Base-by-base conservation (phyloP, 23 tunicate genomes). In the Diplosoma virens region DNA sequence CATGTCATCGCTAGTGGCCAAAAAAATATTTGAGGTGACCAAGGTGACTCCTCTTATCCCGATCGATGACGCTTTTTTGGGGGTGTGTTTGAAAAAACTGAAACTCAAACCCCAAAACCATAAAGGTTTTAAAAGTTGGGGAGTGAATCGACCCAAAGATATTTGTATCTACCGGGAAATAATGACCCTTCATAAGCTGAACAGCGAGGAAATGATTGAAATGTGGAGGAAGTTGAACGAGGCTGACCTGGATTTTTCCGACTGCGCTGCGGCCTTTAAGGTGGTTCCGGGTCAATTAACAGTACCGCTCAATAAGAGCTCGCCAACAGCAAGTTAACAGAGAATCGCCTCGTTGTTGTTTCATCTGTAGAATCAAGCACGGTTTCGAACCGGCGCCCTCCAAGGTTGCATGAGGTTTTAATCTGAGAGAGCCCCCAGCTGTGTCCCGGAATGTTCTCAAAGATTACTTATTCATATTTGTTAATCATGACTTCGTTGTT, bases 91-190 rank as follows among this genome's bases (percentile, higher is more conserved):
- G 67, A 81, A 76, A 41, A 95, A 95, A 63, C 78, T 95, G 45
- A 73, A 66, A 20, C 76, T 95, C 59, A 89, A 92, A 32, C 99
- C 99, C 1, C 84, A 77, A 46, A 95, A 95, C 76, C 99, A 95
- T 59, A 95, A 95, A 72, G 99, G 99, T 30, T 95, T 95, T 45
- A 95, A 95, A 72, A 81, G 89, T 28, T 95, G 99, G 99, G 99
- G 99, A 0, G 93, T 95, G 1, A 85, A 92, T 30, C 56, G 92
- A 32, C 93, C 82, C 4, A 95, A 95, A 69, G 96, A 95, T 76
- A 71, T 89, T 77, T 95, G 99, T 56, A 80, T 95, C 7, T 89
- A 86, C 30, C 75, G 72, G 34, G 99, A 95, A 65, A 82, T 95
- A 7, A 95, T 95, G 99, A 95, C 99, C 3, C 53, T 95, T 2